phyloP scores from a whole-genome alignment of 2,888 invertebrate species.

The Imbricaverruca yamaguchii region DNA sequence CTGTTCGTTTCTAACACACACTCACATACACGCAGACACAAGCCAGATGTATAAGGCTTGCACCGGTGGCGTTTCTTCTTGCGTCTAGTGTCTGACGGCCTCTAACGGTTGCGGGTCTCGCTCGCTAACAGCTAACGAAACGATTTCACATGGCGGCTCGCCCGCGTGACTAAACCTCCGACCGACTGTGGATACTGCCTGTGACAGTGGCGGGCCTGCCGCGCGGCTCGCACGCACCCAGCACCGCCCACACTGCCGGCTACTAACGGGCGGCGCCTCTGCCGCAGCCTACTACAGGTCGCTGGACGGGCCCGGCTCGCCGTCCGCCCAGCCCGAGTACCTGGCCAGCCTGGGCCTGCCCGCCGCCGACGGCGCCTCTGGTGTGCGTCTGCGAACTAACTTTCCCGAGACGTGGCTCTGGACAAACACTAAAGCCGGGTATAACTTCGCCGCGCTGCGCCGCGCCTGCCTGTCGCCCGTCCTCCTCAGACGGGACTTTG shows the following conservation, averaged over 20 bases:
- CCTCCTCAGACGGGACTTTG: not conserved
- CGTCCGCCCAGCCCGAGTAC: not conserved
- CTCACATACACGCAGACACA: too few species aligned
- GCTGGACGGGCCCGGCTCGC: not conserved
- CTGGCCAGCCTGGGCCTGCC: not conserved
- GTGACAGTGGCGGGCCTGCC: too few species aligned
- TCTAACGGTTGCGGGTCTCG: too few species aligned
- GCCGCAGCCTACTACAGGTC: constrained; percentile 32
- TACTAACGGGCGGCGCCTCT: constrained; percentile 24
- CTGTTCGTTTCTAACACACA: too few species aligned
- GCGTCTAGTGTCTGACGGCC: too few species aligned
- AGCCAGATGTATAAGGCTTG: too few species aligned
- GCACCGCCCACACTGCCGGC: not conserved
- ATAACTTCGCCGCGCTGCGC: constrained; percentile 34
- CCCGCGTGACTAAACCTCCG: too few species aligned
- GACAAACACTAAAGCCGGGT: constrained; percentile 54
- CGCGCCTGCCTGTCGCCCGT: not conserved
- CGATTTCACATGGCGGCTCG: too few species aligned
- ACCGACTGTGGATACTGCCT: too few species aligned
- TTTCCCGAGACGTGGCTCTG: constrained; percentile 69
- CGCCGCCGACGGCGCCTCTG: not conserved
- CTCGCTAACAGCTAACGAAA: too few species aligned
- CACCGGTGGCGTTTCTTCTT: too few species aligned
- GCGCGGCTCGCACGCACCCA: too few species aligned
- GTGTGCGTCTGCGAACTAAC: constrained; percentile 42